Conservation (phyloP, 1,140 invertebrate genomes). For the Hylaeus anthracinus region DNA sequence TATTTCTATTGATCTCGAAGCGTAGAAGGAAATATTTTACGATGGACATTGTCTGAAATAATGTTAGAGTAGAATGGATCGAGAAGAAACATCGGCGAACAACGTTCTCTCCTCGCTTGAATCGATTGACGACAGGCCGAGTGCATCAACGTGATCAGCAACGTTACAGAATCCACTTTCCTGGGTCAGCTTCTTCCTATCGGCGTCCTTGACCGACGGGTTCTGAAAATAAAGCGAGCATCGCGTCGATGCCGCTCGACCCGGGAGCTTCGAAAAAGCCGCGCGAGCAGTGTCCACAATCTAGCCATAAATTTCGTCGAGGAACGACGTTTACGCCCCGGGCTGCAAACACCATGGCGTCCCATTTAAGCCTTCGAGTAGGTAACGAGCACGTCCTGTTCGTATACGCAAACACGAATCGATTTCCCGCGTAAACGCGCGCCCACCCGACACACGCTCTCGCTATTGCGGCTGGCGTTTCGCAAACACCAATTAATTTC, state of each 20-base stretch:
- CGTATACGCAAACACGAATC: slow-evolving; percentile 22
- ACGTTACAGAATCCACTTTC: no score
- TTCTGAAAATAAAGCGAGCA: slow-evolving; percentile 17
- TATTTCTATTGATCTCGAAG: no score
- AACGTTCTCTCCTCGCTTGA: no score
- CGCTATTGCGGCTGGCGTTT: neutral
- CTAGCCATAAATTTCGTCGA: slow-evolving; percentile 1
- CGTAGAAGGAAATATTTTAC: no score
- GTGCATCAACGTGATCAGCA: no score
- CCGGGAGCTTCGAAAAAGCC: neutral
- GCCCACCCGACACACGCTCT: neutral
- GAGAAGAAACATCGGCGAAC: neutral
- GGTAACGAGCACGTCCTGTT: slow-evolving; percentile 38
- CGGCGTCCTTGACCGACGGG: neutral
- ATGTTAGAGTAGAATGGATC: no score
- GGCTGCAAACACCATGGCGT: slow-evolving; percentile 20
- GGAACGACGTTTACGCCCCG: slow-evolving; percentile 10
- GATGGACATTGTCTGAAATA: no score
- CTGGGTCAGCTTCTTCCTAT: neutral
- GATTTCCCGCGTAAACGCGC: slow-evolving; percentile 26
- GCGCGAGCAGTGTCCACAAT: neutral
- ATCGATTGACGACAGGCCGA: no score
- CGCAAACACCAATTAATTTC: slow-evolving; percentile 32
- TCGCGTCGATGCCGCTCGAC: neutral
- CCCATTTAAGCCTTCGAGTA: slow-evolving; percentile 4